Evolutionary conservation across 1,140 invertebrate genomes (phyloP).

Genomic region (Drosophila rufa): DNA sequence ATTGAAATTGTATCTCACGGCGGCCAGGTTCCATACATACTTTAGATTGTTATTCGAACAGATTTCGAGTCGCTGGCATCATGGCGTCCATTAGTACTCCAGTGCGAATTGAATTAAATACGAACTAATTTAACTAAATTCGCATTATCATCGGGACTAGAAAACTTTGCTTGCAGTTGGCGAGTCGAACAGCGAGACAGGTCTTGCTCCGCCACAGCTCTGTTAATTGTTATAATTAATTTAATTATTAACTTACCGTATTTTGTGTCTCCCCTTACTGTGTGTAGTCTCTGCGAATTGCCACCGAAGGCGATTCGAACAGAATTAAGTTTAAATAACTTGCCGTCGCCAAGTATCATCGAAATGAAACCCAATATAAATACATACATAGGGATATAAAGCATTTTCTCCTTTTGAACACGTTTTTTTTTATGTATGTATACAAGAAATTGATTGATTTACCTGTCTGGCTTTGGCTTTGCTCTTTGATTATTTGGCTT

Average conservation of each 20-base stretch:
- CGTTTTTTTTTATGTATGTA: conserved; percentile 8
- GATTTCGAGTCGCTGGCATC: conserved; percentile 34
- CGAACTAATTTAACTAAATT: conserved; percentile 72
- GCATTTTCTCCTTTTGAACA: neutral
- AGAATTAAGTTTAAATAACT: conserved; percentile 13
- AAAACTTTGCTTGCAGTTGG: conserved; percentile 18
- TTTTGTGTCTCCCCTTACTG: conserved; percentile 2
- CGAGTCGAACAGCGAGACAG: conserved; percentile 15
- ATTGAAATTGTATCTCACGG: neutral
- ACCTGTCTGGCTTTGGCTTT: conserved; percentile 35
- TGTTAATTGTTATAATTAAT: conserved; percentile 52
- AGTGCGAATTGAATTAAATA: conserved; percentile 79
- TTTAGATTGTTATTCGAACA: conserved; percentile 47
- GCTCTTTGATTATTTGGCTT: conserved; percentile 32
- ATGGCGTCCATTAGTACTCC: conserved; percentile 49
- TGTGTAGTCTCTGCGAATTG: neutral
- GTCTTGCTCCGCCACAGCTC: conserved; percentile 11
- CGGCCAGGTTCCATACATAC: conserved; percentile 22
- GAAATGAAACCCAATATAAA: conserved; percentile 17
- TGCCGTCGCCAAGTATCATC: conserved; percentile 17
- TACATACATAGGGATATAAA: neutral
- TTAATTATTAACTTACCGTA: conserved; percentile 30
- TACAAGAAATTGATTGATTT: conserved; percentile 45
- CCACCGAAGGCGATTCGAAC: conserved; percentile 2
- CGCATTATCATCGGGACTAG: conserved; percentile 39